Base-by-base conservation (phyloP, 2,888 invertebrate genomes). In the Tanaodytes sp. region DNA sequence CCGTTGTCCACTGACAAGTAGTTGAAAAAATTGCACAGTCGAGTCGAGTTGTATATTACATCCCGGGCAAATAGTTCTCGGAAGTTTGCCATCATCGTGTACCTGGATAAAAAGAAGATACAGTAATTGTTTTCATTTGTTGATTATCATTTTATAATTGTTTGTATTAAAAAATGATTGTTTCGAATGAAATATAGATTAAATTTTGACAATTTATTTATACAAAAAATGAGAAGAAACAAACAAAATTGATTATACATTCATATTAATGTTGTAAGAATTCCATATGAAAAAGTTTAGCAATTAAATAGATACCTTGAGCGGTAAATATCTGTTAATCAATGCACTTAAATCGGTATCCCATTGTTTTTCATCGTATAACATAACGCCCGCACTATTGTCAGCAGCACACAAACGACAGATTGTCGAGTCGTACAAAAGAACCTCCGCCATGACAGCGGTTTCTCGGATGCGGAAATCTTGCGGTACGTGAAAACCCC, bases 381-480 rank as follows among this genome's bases (percentile, higher is more conserved):
- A 86, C 79, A 88, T 86, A 73, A 90, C 89, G 68, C 91, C 91
- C 82, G 90, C 90, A 76, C 88, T 87, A 86, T 91, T 92, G 86
- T 91, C 89, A 86, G 90, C 90, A 15, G 90, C 91, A 87, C 93
- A 93, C 84, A 93, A 88, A 85, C 93, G 88, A 86, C 93, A 93
- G 86, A 91, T 88, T 73, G 88, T 88, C 75, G 91, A 91, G 86
- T 92, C 89, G 82, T 89, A 90, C 77, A 91, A 88, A 82, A 80
- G 77, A 71, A 83, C 83, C 75, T 85, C 84, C 79, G 76, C 78
- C 82, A 82, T 82, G 72, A 68, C 37, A 23, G 36, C 40, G 55
- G 30, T 36, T 27, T 27, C 30, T 52, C 6, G 11, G 0, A 27
- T 37, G n/a, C n/a, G n/a, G n/a, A n/a, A n/a, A n/a, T n/a, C n/a